phyloP scores from a whole-genome alignment of 1,140 invertebrate species.

The Rhagoletis zephyria region DNA sequence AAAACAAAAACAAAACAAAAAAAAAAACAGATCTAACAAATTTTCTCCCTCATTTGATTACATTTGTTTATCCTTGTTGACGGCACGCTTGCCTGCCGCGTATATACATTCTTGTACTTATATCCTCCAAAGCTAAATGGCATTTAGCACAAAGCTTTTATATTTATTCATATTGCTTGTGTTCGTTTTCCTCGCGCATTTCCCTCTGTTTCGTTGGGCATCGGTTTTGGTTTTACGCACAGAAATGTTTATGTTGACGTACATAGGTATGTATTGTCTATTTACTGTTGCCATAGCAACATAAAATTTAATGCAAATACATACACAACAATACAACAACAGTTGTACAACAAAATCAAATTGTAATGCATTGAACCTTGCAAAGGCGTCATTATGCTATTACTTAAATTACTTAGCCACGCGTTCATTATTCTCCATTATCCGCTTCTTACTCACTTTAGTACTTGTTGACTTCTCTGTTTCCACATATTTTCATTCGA shows the following conservation, averaged over 20 bases:
- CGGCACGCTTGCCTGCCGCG: neutral
- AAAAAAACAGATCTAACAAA: no score
- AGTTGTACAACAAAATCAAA: neutral
- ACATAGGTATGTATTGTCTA: neutral
- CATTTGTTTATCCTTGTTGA: conserved; percentile 29
- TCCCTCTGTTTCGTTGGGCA: neutral
- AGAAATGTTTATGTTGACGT: neutral
- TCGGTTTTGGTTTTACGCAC: neutral
- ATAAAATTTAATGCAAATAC: neutral
- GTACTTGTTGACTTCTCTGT: neutral
- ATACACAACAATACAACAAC: neutral
- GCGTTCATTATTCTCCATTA: neutral
- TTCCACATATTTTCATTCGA: conserved; percentile 1
- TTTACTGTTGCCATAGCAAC: conserved; percentile 20
- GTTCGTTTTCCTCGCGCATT: neutral
- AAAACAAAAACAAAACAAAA: no score
- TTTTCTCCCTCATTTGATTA: neutral
- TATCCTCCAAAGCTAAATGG: neutral
- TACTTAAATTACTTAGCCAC: neutral
- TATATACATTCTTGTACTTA: neutral
- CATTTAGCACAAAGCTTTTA: neutral
- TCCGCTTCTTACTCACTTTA: neutral
- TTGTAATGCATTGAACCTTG: neutral
- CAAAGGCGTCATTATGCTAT: neutral
- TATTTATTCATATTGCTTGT: conserved; percentile 1